Base-by-base conservation (phyloP, 2,888 invertebrate species). In the Pseudoips prasinana region DNA sequence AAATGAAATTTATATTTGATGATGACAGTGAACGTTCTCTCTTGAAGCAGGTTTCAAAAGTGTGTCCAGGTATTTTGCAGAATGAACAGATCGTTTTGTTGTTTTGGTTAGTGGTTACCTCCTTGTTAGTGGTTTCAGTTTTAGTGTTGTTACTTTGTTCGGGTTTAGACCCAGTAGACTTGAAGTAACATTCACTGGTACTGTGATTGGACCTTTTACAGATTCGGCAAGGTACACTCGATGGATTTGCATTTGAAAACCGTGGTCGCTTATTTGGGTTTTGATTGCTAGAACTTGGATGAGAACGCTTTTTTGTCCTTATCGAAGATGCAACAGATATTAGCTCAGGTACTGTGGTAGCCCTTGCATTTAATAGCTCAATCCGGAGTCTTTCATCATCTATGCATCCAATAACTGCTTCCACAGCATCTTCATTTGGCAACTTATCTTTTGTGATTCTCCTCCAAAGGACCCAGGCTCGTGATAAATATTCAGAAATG, bases 391-490 rank as follows among this genome's bases (percentile, higher is more conserved):
- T 46, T 18, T 51, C 60, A 26, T 66, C 62, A 5, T 29, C 28
- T n/a, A 62, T 22, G 10, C 47, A 44, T 7, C 61, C 61, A 10
- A 64, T 62, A 1, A 64, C 58, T 1, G 59, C 58, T 24, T 60
- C 59, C 1, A 63, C 58, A 1, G 54, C 51, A 8, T 54, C 39
- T 19, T 36, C 40, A 23, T 53, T 36, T 1, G 24, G 14, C 2
- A 62, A 30, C 24, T 58, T 57, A 25, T 57, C 54, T 14, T 46
- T 60, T 1, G 58, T 59, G 0, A 64, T 25, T 20, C 60, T 38
- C 20, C 34, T 44, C 63, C 62, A 64, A 7, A 61, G 24, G 1
- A 61, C 30, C 63, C 65, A 63, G 0, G 59, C 40, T 9, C 39
- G 52, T 7, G 61, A 55, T n/a, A 65, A 20, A 25, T 49, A 65